A percentile compares a stretch with the other conserved stretches of the same genome.
These are phyloP conservation scores for Wiebesia pumilae DNA, from an alignment of 1,140 invertebrate species.

Conservation along the genomic window DNA sequence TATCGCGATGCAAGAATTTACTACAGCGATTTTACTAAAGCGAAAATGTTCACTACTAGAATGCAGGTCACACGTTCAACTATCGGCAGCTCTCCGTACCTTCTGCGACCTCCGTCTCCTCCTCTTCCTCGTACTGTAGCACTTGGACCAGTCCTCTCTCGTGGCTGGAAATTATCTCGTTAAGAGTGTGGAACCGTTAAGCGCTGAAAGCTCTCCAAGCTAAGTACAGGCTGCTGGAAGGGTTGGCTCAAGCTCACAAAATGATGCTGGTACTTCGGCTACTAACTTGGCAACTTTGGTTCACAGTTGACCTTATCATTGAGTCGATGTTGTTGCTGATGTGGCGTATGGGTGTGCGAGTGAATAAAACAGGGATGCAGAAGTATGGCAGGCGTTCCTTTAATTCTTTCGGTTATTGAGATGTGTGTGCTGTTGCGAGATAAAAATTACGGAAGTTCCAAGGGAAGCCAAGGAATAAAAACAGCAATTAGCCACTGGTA, in stretches of 20 bases:
- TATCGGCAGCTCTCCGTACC: slow-evolving; percentile 42
- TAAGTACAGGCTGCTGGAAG: slow-evolving; percentile 49
- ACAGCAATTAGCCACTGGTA: not conserved
- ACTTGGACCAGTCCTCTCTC: not conserved
- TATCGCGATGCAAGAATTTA: not conserved
- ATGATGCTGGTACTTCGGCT: slow-evolving; percentile 2
- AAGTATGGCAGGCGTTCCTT: not conserved
- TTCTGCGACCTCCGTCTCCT: slow-evolving; percentile 30
- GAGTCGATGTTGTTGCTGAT: slow-evolving; percentile 7
- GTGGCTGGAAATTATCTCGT: not conserved
- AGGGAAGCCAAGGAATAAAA: slow-evolving; percentile 29
- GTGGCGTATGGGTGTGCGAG: slow-evolving; percentile 4
- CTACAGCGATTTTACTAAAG: not conserved
- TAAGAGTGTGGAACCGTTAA: slow-evolving; percentile 47
- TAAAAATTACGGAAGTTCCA: slow-evolving; percentile 23
- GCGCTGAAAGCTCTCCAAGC: slow-evolving; percentile 60
- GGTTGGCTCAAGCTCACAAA: slow-evolving; percentile 38
- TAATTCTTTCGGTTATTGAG: not conserved
- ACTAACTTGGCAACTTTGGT: slow-evolving; percentile 39
- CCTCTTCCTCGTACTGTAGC: not conserved
- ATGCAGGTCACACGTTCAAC: not conserved
- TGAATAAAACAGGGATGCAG: not conserved
- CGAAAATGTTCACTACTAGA: not conserved
- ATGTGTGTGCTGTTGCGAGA: not conserved
- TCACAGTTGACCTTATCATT: slow-evolving; percentile 43